These are phyloP conservation scores for Pundamilia nyererei DNA, from an alignment of 2,113 vertebrate genomes.

Conservation along the genomic window DNA sequence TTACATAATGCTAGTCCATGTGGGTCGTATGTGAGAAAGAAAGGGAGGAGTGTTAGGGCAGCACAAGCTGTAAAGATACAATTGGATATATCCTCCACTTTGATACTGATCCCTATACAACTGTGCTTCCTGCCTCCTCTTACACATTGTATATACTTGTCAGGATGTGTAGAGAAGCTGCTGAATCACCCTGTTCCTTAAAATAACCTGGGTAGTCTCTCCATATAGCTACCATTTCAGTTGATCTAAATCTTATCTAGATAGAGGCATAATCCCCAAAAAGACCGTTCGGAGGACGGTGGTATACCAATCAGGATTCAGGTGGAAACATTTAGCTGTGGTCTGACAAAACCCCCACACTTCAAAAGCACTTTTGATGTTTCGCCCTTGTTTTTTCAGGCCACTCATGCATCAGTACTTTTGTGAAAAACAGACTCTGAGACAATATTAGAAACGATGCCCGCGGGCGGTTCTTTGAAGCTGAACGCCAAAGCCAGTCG, in stretches of 20 bases:
- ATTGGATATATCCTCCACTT: constrained; percentile 7
- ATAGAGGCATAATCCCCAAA: neutral
- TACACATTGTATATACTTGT: neutral
- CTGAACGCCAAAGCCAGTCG: constrained; percentile 60
- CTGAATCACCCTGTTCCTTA: neutral
- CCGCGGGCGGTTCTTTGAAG: constrained; percentile 69
- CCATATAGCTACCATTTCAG: neutral
- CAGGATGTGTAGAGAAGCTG: neutral
- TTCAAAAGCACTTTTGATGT: constrained; percentile 72
- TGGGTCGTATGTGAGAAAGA: neutral
- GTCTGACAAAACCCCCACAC: constrained; percentile 46
- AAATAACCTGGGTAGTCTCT: neutral
- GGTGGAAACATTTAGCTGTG: constrained; percentile 65
- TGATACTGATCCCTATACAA: constrained; percentile 4
- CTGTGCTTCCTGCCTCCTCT: neutral
- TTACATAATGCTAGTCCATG: constrained; percentile 44
- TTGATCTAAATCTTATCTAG: neutral
- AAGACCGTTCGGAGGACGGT: neutral
- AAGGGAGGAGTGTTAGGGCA: neutral
- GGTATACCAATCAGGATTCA: constrained; percentile 50
- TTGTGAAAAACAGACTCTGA: constrained; percentile 68
- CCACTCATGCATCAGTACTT: constrained; percentile 68
- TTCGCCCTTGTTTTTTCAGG: constrained; percentile 59
- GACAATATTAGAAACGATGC: constrained; percentile 73
- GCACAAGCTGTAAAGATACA: constrained; percentile 2